phyloP scores from a whole-genome alignment of 1,140 invertebrate species.

The Cephus cinctus region DNA sequence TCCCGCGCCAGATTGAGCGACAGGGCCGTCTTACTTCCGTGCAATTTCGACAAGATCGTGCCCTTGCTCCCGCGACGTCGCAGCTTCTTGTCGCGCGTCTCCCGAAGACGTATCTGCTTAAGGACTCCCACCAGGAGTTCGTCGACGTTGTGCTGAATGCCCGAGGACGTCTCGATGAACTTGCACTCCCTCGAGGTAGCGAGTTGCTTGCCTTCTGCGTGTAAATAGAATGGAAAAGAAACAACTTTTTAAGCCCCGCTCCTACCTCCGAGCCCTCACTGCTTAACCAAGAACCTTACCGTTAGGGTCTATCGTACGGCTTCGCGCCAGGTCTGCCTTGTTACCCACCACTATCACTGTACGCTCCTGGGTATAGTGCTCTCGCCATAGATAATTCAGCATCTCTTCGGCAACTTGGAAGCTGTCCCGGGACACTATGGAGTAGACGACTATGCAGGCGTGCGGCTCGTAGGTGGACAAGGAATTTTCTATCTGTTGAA shows the following conservation, averaged over 20 bases:
- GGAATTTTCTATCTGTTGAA: constrained; percentile 74
- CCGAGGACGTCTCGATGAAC: constrained; percentile 89
- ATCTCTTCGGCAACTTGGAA: constrained; percentile 78
- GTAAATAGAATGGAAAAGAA: neutral
- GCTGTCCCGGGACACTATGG: constrained; percentile 76
- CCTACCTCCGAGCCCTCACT: neutral
- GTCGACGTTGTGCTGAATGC: constrained; percentile 90
- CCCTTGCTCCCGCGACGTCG: constrained; percentile 52
- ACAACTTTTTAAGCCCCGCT: neutral
- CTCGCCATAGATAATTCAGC: constrained; percentile 76
- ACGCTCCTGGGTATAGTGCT: constrained; percentile 75
- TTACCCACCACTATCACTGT: constrained; percentile 91
- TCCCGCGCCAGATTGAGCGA: constrained; percentile 74
- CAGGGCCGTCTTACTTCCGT: constrained; percentile 68
- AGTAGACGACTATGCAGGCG: constrained; percentile 87
- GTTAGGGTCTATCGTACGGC: constrained; percentile 75
- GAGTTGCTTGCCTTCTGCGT: constrained; percentile 82
- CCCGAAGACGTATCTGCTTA: constrained; percentile 78
- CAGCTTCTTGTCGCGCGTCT: constrained; percentile 67
- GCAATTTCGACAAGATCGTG: constrained; percentile 61
- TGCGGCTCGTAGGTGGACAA: constrained; percentile 85
- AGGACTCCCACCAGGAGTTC: constrained; percentile 85
- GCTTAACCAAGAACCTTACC: constrained; percentile 61
- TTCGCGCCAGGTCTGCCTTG: constrained; percentile 87
- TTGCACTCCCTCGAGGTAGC: constrained; percentile 86